A percentile compares a stretch with the other conserved stretches of the same genome.
phyloP scores from a whole-genome alignment of 2,797 vertebrate genomes.

The Heliangelus exortis region DNA sequence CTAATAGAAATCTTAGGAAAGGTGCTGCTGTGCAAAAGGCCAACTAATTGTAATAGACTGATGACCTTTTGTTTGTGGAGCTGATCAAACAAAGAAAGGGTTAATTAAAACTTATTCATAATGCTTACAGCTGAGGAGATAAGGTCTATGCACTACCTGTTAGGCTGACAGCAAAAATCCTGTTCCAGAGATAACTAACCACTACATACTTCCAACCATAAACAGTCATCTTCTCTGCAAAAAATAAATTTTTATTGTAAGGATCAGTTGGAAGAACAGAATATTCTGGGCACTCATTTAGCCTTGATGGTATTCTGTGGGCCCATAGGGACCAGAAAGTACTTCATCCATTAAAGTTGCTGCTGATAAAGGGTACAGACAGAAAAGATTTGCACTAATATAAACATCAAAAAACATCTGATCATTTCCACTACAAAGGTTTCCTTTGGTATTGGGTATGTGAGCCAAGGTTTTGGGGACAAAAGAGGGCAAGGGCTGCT shows the following conservation, averaged over 20 bases:
- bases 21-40: constrained; percentile 11
- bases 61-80: constrained; percentile 45
- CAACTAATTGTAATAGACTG: constrained; percentile 36
- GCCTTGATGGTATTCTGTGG: background rate
- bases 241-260: background rate
- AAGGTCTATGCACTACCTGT: background rate
- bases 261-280: background rate
- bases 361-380: background rate
- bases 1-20: constrained; percentile 59
- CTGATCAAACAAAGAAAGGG: constrained; percentile 50
- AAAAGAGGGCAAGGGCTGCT: background rate
- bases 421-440: rapidly evolving
- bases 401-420: background rate
- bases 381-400: background rate
- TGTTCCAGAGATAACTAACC: background rate
- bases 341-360: background rate
- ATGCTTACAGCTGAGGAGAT: background rate
- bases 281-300: background rate
- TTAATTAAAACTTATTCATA: constrained; percentile 54
- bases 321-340: rapidly evolving
- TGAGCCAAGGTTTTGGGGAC: rapidly evolving
- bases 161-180: background rate
- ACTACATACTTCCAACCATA: background rate
- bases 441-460: background rate
- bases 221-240: background rate